Evolutionary conservation across 2,113 vertebrate species (phyloP), one percentile per base, ranked within the genome.

Genomic region (Haplochromis burtoni): DNA sequence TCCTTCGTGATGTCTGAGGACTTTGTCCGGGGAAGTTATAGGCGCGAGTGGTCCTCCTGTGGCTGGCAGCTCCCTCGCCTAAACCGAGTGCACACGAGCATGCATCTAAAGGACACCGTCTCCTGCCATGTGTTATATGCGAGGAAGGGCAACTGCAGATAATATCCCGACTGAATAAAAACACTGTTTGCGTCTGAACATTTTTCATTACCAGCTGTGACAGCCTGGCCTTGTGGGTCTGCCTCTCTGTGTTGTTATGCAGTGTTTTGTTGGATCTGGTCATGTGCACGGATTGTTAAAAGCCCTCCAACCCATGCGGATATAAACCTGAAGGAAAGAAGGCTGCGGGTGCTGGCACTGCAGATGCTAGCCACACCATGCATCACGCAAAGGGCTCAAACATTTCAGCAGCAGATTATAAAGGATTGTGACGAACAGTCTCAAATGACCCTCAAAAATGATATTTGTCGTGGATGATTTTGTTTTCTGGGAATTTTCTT

Each of bases 11-110:
- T 29, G 9, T 76, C 68, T 29, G 40, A n/a, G 24, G 24, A 12
- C 40, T 47, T 17, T 45, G 9, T 76, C 40, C 10, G 1, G 9
- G 42, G 9, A 17, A 11, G 21, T 47, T 29, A 29, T 16, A 12
- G 10, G 42, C 7, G 10, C 10, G 10, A 78, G 71, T 31, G 24
- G 71, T 78, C 42, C 40, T 49, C 24, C 71, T 19, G 42, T 17
- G 16, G 42, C 0, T 5, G 24, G 40, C 68, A 11, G 68, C 40
- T 47, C 24, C 14, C 24, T 47, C 2, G 10, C 9, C 42, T 78
- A 0, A 19, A 49, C 45, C 0, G 24, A 29, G 14, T 19, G 16
- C 42, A 76, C 26, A 0, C 16, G 0, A 78, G 42, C 42, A 31
- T 31, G 42, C 16, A 33, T n/a, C 26, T 51, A 11, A n/a, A 31